These are phyloP conservation scores for Melinaea menophilus DNA, from an alignment of 2,888 invertebrate species.

Conservation along the genomic window DNA sequence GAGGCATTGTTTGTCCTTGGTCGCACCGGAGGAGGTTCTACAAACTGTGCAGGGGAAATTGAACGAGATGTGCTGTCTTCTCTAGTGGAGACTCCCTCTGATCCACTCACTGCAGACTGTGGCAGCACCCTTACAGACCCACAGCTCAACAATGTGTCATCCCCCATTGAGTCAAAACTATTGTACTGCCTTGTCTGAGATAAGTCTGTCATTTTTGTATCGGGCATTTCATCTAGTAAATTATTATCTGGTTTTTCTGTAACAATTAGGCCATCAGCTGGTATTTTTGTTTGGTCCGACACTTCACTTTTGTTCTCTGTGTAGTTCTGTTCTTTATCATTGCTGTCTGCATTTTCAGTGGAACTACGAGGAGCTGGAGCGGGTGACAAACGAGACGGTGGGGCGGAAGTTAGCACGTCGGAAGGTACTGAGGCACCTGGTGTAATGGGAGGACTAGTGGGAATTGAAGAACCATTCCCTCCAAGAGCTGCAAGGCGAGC, in stretches of 20 bases:
- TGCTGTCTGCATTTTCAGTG: conserved; percentile 55
- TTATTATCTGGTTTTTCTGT: conserved; percentile 72
- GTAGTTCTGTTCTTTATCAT: conserved; percentile 63
- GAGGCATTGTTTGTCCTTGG: conserved; percentile 60
- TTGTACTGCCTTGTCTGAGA: conserved; percentile 72
- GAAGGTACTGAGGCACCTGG: conserved; percentile 62
- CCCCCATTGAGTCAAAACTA: conserved; percentile 73
- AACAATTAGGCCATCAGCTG: conserved; percentile 69
- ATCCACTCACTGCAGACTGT: conserved; percentile 56
- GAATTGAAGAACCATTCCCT: conserved; percentile 68
- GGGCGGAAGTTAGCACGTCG: conserved; percentile 46
- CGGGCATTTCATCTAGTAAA: conserved; percentile 72
- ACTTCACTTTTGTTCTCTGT: conserved; percentile 60
- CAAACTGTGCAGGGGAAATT: conserved; percentile 71
- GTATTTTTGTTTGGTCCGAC: conserved; percentile 60
- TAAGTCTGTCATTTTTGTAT: conserved; percentile 74
- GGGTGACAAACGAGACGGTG: conserved; percentile 46
- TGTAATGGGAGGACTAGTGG: conserved; percentile 70
- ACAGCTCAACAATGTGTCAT: conserved; percentile 67
- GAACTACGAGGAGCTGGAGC: conserved; percentile 48
- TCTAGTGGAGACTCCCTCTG: conserved; percentile 59
- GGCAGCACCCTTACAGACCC: conserved; percentile 68
- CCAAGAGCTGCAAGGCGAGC: conserved; percentile 83
- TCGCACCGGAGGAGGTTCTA: conserved; percentile 64
- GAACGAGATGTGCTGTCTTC: conserved; percentile 70